Conservation (phyloP, 2,113 vertebrate species). For the Empidonax alnorum region DNA sequence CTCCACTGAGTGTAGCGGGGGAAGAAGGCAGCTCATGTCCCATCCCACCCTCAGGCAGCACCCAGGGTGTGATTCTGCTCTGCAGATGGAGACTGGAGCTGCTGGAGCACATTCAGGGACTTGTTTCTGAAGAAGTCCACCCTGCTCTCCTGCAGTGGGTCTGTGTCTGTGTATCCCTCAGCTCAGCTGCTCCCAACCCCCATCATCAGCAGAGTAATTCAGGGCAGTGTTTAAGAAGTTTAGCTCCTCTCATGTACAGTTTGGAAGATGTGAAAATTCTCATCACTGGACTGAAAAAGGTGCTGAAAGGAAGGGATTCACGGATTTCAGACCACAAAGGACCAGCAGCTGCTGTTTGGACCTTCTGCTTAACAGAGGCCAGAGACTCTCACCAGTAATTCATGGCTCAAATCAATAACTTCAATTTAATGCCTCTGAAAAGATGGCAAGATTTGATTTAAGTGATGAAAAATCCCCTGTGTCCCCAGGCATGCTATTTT, state of each 20-base stretch:
- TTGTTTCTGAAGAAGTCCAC: background rate
- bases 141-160: background rate
- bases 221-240: background rate
- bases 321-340: background rate
- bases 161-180: background rate
- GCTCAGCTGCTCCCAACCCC: background rate
- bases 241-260: background rate
- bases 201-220: background rate
- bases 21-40: background rate
- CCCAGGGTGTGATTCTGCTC: too few relatives aligned
- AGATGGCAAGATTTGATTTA: background rate
- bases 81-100: background rate
- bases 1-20: background rate
- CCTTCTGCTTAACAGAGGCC: background rate
- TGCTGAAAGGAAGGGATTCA: background rate
- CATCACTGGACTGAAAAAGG: background rate
- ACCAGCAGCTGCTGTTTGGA: background rate
- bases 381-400: background rate
- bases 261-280: background rate
- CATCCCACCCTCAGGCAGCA: background rate
- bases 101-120: background rate
- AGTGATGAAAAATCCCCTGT: background rate
- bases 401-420: background rate
- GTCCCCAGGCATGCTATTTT: background rate
- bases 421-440: background rate